A percentile compares a stretch with the other conserved stretches of the same genome.
Conservation (phyloP, 1,140 invertebrate genomes). For the Carcinoscorpius rotundicauda region DNA sequence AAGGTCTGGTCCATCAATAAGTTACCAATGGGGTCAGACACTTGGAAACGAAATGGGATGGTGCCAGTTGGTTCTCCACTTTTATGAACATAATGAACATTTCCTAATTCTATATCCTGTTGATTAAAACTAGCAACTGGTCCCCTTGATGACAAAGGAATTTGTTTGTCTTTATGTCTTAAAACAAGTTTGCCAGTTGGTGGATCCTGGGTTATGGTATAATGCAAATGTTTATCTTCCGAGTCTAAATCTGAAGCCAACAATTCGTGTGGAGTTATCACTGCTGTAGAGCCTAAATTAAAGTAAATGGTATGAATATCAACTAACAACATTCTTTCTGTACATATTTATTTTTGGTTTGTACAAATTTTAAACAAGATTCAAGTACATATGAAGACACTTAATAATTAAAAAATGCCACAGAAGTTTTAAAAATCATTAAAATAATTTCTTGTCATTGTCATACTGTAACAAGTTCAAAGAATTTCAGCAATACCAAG, state of each 20-base stretch:
- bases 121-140: constrained; percentile 3
- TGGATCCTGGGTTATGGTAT: constrained; percentile 6
- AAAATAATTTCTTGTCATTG: no score
- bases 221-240: constrained; percentile 3
- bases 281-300: constrained; percentile 10
- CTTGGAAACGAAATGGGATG: constrained; percentile 11
- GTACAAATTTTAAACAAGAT: no score
- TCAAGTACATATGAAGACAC: no score
- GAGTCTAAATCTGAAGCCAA: constrained; percentile 9
- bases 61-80: background rate
- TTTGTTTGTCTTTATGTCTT: background rate
- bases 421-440: no score
- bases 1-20: constrained; percentile 10
- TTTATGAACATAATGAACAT: constrained; percentile 7
- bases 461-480: no score
- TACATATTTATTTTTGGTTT: no score
- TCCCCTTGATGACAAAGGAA: background rate
- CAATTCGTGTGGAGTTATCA: constrained; percentile 5
- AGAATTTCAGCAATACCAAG: no score
- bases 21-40: constrained; percentile 11
- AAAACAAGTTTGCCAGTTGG: constrained; percentile 5
- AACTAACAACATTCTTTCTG: background rate
- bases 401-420: no score
- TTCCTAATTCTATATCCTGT: constrained; percentile 5
- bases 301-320: background rate